Evolutionary conservation across 2,888 invertebrate genomes (phyloP).

Genomic region (Athripsodes cinereus): DNA sequence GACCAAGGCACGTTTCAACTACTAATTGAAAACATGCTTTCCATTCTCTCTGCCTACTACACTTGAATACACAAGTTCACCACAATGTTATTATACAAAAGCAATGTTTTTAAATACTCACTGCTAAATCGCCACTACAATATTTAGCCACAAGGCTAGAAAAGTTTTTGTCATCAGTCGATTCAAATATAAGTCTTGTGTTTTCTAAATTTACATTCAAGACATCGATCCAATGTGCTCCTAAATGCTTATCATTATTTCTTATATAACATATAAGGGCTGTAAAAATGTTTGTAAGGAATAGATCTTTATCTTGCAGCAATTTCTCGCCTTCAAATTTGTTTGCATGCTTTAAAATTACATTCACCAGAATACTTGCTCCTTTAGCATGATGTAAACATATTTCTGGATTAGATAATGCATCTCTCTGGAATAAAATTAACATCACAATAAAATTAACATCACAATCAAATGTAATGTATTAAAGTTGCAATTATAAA

Average conservation of each 20-base stretch:
- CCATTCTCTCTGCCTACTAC: too few relatives aligned
- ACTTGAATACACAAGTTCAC: too few relatives aligned
- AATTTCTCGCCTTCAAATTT: neutral
- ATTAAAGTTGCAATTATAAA: too few relatives aligned
- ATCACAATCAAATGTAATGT: too few relatives aligned
- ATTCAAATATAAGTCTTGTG: slow-evolving; percentile 16
- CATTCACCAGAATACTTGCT: slow-evolving; percentile 10
- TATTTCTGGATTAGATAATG: slow-evolving; percentile 4
- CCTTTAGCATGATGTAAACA: slow-evolving; percentile 19
- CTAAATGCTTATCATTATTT: slow-evolving; percentile 7
- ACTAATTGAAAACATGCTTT: too few relatives aligned
- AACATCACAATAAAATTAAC: too few relatives aligned
- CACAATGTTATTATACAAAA: too few relatives aligned
- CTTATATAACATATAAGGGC: slow-evolving; percentile 10
- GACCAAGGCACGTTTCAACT: too few relatives aligned
- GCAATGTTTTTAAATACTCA: too few relatives aligned
- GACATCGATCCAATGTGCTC: slow-evolving; percentile 14
- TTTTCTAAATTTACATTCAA: slow-evolving; percentile 14
- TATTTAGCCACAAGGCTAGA: slow-evolving; percentile 16
- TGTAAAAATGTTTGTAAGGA: slow-evolving; percentile 12
- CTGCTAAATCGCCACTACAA: slow-evolving; percentile 9
- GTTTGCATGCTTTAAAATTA: slow-evolving; percentile 12
- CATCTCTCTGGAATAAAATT: slow-evolving; percentile 16
- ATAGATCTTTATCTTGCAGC: slow-evolving; percentile 5
- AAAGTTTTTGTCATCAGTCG: slow-evolving; percentile 17